Base-by-base conservation (phyloP, 2,113 vertebrate genomes). In the Ictalurus furcatus region DNA sequence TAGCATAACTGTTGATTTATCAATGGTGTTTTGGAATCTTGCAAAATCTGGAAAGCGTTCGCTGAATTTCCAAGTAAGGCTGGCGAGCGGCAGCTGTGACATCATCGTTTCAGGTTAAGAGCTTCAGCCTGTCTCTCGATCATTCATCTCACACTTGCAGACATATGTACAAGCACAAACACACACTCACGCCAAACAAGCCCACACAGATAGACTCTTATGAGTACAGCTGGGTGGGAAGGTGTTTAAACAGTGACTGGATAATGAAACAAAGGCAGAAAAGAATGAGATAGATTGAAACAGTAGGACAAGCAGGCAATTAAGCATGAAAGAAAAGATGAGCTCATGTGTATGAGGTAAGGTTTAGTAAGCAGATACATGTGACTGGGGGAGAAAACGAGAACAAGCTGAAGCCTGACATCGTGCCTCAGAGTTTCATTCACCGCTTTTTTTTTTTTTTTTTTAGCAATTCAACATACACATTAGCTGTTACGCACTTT, bases 331-430 rank as follows among this genome's bases (percentile, higher is more conserved):
- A 83, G 85, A 88, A 85, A 80, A 73, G 90, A 91, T 90, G 89
- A 90, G 79, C 87, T 91, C 90, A 91, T 83, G n/a, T 28, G 37
- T 16, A 86, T 90, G 86, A 91, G 59, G 88, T 86, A 88, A 84
- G 87, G 30, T 63, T 65, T 59, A 21, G 78, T 86, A 91, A 88
- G 54, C 30, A 78, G 76, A 85, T 71, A 40, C 89, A 88, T 86
- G 87, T 90, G 89, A 85, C 89, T 88, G 89, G 28, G 59, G 21
- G 71, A 48, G 48, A 73, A 59, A 81, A 48, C 30, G n/a, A 90
- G 86, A 59, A 79, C 67, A 63, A 63, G 65, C 73, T 59, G 84
- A 79, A 85, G 88, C 88, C 74, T 85, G 88, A 89, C 80, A 79
- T 85, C 48, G 65, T n/a, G 5, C 58, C 44, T 78, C 88, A 73